A percentile compares a stretch with the other conserved stretches of the same genome.
These are phyloP conservation scores for Sialia sialis DNA, from an alignment of 2,113 vertebrate species.

Conservation along the genomic window DNA sequence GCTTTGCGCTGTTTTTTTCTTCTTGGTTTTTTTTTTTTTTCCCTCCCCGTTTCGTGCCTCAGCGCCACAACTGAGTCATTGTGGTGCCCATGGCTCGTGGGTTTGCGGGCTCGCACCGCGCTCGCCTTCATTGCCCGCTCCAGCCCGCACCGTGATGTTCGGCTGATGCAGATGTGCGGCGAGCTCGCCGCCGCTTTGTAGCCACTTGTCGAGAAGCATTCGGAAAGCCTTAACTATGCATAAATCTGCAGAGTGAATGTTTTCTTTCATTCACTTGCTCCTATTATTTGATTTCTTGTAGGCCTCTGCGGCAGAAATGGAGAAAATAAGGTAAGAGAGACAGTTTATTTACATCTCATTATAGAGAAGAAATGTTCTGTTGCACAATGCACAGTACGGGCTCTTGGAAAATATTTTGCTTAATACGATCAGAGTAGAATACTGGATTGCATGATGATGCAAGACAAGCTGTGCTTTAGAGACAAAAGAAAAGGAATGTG, in stretches of 20 bases:
- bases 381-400: neutral
- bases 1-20: neutral
- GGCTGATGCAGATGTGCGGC: slow-evolving; percentile 62
- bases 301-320: slow-evolving; percentile 83
- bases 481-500: slow-evolving; percentile 40
- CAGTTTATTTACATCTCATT: slow-evolving; percentile 59
- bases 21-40: neutral
- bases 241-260: slow-evolving; percentile 61
- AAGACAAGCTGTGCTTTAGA: slow-evolving; percentile 25
- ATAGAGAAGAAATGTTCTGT: slow-evolving; percentile 17
- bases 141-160: slow-evolving; percentile 54
- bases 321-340: slow-evolving; percentile 84
- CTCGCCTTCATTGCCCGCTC: slow-evolving; percentile 66
- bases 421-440: neutral
- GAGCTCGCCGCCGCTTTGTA: neutral
- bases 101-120: slow-evolving; percentile 65
- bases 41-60: slow-evolving; percentile 48
- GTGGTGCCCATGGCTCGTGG: slow-evolving; percentile 66
- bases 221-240: slow-evolving; percentile 66
- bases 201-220: slow-evolving; percentile 43
- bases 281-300: slow-evolving; percentile 76
- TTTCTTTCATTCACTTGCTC: slow-evolving; percentile 70
- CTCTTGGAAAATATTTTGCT: neutral
- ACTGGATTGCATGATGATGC: neutral
- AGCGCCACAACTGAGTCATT: slow-evolving; percentile 73